Evolutionary conservation across 2,797 vertebrate genomes (phyloP).

Genomic region (Myotis findleyi): DNA sequence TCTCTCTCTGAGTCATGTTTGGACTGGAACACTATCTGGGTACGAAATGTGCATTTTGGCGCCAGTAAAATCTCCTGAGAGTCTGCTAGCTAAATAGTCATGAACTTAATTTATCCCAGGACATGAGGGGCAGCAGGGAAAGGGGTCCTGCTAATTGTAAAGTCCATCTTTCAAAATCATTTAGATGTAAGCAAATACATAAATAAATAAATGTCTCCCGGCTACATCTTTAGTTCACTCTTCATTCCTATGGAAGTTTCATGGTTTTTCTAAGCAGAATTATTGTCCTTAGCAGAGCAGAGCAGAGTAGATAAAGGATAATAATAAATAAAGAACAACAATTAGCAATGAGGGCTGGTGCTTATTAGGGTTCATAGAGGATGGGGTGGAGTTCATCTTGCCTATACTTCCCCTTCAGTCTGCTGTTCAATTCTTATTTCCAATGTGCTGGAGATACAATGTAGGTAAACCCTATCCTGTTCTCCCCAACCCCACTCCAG

Average conservation of each 20-base stretch:
- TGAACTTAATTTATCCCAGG: slow-evolving; percentile 23
- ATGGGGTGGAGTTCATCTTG: not conserved
- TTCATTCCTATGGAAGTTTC: not conserved
- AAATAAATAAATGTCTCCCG: not conserved
- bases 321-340: not conserved
- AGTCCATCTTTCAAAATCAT: slow-evolving; percentile 33
- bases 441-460: not conserved
- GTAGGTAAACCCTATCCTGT: not conserved
- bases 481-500: not conserved
- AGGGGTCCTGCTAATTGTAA: not conserved
- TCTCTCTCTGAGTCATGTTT: slow-evolving; percentile 20
- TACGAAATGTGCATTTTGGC: not conserved
- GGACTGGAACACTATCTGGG: not conserved
- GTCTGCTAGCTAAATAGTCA: not conserved
- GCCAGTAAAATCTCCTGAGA: slow-evolving; percentile 5
- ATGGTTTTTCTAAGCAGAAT: slow-evolving; percentile 18
- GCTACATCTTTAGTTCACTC: not conserved
- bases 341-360: not conserved
- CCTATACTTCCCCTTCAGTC: not conserved
- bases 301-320: not conserved
- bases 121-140: not conserved
- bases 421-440: not conserved
- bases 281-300: not conserved
- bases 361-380: not conserved
- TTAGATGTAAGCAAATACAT: not conserved